A percentile compares a stretch with the other conserved stretches of the same genome.
Conservation (phyloP, 2,888 invertebrate genomes). For the Cylloceria caligata region DNA sequence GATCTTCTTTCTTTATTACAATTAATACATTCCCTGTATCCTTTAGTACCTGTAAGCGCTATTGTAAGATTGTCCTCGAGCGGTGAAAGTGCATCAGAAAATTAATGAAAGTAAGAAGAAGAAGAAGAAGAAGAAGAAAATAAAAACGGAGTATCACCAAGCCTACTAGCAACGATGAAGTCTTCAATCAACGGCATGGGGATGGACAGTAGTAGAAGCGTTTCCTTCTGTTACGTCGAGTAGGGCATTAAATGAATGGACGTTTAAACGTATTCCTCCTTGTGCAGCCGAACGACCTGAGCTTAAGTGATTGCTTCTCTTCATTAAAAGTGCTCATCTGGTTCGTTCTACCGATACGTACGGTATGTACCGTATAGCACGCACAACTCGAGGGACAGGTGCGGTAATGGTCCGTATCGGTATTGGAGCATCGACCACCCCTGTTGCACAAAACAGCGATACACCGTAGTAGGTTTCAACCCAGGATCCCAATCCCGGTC, state of each 20-base stretch:
- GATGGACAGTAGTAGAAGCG: neutral
- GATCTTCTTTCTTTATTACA: conserved; percentile 19
- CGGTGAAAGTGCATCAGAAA: conserved; percentile 10
- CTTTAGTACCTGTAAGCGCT: conserved; percentile 16
- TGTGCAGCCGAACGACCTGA: conserved; percentile 61
- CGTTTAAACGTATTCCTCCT: conserved; percentile 55
- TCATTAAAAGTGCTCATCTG: conserved; percentile 77
- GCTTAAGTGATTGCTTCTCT: conserved; percentile 84
- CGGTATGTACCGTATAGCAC: conserved; percentile 28
- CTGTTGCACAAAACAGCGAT: conserved; percentile 44
- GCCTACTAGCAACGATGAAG: neutral
- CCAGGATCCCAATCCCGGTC: conserved; percentile 71
- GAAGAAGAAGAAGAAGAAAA: too few relatives aligned
- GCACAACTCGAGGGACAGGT: conserved; percentile 81
- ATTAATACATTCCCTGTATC: conserved; percentile 18
- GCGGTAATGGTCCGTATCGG: conserved; percentile 82
- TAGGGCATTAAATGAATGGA: conserved; percentile 2
- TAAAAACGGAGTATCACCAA: too few relatives aligned
- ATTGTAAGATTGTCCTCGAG: conserved; percentile 12
- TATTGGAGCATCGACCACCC: conserved; percentile 59
- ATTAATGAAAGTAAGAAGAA: neutral
- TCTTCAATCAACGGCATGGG: conserved; percentile 2
- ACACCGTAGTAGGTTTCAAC: conserved; percentile 51
- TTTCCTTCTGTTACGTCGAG: conserved; percentile 14
- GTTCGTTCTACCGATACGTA: conserved; percentile 63